Evolutionary conservation across 2,797 vertebrate species (phyloP).

Genomic region (Diceros bicornis): DNA sequence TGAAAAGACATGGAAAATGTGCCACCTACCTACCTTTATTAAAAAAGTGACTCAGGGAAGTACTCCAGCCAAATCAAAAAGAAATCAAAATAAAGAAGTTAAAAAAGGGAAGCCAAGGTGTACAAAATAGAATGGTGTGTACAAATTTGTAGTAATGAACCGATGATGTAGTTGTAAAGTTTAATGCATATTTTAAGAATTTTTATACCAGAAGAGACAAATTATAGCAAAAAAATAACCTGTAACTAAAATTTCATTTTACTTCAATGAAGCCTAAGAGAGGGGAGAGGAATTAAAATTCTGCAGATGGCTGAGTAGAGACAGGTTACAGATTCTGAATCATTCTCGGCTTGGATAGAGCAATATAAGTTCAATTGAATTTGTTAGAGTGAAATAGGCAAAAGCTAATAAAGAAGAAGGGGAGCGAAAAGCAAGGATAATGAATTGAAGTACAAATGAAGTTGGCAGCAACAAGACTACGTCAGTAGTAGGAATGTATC

Average conservation of each 20-base stretch:
- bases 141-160: background rate
- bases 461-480: background rate
- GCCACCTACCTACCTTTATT: background rate
- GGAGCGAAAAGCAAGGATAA: background rate
- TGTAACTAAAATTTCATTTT: conserved; percentile 35
- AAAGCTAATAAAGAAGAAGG: background rate
- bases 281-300: background rate
- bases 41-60: conserved; percentile 9
- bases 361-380: background rate
- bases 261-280: background rate
- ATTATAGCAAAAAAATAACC: background rate
- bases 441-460: background rate
- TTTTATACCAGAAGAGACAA: background rate
- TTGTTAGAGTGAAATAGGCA: conserved; percentile 15
- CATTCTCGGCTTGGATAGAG: background rate
- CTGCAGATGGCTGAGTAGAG: background rate
- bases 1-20: conserved; percentile 42
- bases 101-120: background rate
- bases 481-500: background rate
- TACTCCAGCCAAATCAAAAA: conserved; percentile 29
- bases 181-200: background rate
- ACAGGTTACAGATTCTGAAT: background rate
- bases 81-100: conserved; percentile 51
- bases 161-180: background rate
- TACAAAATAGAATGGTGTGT: background rate